Base-by-base conservation (phyloP, 53 echinoderm and acorn worm species). In the Temnopleurus reevesii region DNA sequence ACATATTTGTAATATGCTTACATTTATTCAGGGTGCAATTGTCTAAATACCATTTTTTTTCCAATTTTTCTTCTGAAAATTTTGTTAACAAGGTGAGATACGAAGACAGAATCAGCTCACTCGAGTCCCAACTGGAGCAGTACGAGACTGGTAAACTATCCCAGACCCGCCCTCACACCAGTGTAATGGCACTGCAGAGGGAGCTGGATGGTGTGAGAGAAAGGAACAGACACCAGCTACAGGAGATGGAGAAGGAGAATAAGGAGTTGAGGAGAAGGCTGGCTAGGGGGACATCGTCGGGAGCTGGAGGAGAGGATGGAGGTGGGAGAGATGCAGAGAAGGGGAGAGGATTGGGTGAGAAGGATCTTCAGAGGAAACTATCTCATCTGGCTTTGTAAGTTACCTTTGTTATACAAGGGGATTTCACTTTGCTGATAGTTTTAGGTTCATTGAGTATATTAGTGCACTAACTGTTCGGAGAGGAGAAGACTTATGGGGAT, bases 61-160 rank as follows among this genome's bases (percentile, higher is more conserved):
- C n/a, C n/a, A n/a, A n/a, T n/a, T n/a, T n/a, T n/a, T n/a, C n/a
- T n/a, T n/a, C n/a, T n/a, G n/a, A n/a, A n/a, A n/a, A n/a, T 35
- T 64, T 64, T 31, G 8, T 64, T 8, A 64, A 64, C 27, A 65
- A 98, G 98, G 86, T 95, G 51, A 93, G 96, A 66, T 98, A 95
- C 59, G 98, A 98, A 90, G 98, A 95, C 55, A 90, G 95, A 55
- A 93, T 98, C 12, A 93, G 92, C 59, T 58, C 89, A 0, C 59
- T 96, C 18, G 97, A 94, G 55, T 89, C 91, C 24, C 91, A 94
- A 55, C 53, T 93, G 9, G 53, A 90, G 76, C 55, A 90, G 46
- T 15, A 29, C 21, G 83, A 91, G 53, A 55, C 53, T 66, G 71
- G 88, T 46, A 71, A 23, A 19, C 65, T 51, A 76, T 30, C 51